These are phyloP conservation scores for Heliconius ismenius DNA, from an alignment of 2,888 invertebrate genomes.

Conservation along the genomic window DNA sequence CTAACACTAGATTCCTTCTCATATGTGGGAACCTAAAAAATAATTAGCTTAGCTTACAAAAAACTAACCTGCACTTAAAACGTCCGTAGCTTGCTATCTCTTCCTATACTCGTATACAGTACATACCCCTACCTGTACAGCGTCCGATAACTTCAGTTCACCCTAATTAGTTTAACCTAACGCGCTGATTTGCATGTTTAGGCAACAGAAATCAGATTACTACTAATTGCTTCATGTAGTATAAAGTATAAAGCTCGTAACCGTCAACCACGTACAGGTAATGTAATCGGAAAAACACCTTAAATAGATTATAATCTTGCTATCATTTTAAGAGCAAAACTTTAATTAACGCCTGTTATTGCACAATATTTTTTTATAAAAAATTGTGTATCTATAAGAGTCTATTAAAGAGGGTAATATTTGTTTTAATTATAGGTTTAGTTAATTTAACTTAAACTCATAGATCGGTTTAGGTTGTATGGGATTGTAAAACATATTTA, in stretches of 20 bases:
- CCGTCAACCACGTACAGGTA: slow-evolving; percentile 20
- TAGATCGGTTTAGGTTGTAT: neutral
- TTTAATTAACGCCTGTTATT: neutral
- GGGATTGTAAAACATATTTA: too few species aligned
- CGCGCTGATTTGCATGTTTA: slow-evolving; percentile 28
- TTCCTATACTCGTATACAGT: neutral
- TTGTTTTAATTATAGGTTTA: neutral
- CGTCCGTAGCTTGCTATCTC: neutral
- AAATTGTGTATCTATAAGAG: neutral
- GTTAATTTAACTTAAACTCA: neutral
- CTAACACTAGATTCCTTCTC: neutral
- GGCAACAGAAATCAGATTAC: slow-evolving; percentile 30
- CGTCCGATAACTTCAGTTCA: slow-evolving; percentile 18
- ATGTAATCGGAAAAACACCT: slow-evolving; percentile 18
- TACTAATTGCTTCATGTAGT: slow-evolving; percentile 23
- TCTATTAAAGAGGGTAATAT: neutral
- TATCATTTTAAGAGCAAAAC: neutral
- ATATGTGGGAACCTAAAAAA: too few species aligned
- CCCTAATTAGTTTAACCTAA: slow-evolving; percentile 31
- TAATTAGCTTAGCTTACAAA: neutral
- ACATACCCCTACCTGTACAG: neutral
- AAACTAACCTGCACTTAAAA: neutral
- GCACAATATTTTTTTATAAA: neutral
- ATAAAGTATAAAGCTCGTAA: slow-evolving; percentile 22
- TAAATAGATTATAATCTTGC: slow-evolving; percentile 20